A percentile compares a stretch with the other conserved stretches of the same genome.
These are phyloP conservation scores for Penaeus indicus DNA, from an alignment of 1,140 invertebrate species.

Conservation along the genomic window DNA sequence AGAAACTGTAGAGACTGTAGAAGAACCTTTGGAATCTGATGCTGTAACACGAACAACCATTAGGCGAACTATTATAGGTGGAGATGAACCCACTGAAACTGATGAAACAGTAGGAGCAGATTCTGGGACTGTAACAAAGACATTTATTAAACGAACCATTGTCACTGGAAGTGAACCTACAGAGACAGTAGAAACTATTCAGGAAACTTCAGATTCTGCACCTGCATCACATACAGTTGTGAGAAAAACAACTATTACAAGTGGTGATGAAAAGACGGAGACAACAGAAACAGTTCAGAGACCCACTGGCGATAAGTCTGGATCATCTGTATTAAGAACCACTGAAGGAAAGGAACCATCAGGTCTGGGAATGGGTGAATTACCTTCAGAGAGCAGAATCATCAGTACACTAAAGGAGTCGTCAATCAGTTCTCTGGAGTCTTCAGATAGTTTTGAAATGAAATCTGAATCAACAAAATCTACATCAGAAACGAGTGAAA, in stretches of 20 bases:
- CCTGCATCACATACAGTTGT: not conserved
- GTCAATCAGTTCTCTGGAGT: slow-evolving; percentile 9
- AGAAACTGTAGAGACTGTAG: not conserved
- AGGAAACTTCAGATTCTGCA: too few species aligned
- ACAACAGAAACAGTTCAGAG: not conserved
- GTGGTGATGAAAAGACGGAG: not conserved
- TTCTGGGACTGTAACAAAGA: not conserved
- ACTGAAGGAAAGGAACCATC: too few species aligned
- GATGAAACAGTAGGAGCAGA: slow-evolving; percentile 10
- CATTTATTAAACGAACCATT: not conserved
- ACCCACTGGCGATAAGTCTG: too few species aligned
- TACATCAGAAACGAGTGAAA: not conserved
- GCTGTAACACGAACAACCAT: not conserved
- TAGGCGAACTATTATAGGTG: slow-evolving; percentile 41
- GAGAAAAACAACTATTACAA: not conserved
- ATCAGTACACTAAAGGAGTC: too few species aligned
- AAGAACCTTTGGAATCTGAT: slow-evolving; percentile 4
- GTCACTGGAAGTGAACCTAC: not conserved
- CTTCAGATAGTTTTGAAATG: not conserved
- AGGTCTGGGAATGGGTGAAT: too few species aligned
- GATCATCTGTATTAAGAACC: too few species aligned
- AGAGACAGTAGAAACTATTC: not conserved
- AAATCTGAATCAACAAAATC: not conserved
- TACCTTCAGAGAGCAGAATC: too few species aligned
- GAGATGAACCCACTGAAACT: not conserved